Percentiles rank a stretch among this genome's conserved stretches.
These are phyloP conservation scores for Dasysyrphus albostriatus DNA, from an alignment of 2,888 invertebrate genomes.

Conservation along the genomic window DNA sequence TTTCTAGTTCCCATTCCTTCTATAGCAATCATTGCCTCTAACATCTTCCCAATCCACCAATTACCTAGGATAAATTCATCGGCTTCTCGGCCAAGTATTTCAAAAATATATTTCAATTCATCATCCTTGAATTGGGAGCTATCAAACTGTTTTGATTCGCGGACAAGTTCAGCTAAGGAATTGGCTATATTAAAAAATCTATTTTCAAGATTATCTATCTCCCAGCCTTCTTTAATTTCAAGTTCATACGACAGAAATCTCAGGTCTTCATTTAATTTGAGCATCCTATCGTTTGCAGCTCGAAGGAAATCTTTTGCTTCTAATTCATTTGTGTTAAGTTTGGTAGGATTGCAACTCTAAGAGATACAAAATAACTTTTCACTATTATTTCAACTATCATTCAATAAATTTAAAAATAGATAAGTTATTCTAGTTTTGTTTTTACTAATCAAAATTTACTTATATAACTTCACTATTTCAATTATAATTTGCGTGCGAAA, in stretches of 20 bases:
- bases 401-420: too few species aligned
- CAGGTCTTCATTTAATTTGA: neutral
- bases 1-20: neutral
- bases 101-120: conserved; percentile 3
- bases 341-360: conserved; percentile 2
- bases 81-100: neutral
- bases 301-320: conserved; percentile 21
- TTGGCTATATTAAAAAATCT: neutral
- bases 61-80: neutral
- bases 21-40: neutral
- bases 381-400: too few species aligned
- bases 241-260: neutral
- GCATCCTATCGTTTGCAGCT: neutral
- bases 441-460: too few species aligned
- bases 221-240: neutral
- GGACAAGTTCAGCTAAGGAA: neutral
- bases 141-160: conserved; percentile 4
- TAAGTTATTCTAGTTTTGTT: too few species aligned
- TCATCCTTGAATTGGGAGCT: conserved; percentile 8
- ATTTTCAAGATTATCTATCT: too few species aligned
- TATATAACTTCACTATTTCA: too few species aligned
- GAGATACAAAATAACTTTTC: neutral
- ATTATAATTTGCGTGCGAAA: neutral
- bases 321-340: conserved; percentile 16
- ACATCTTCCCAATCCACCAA: neutral